These are phyloP conservation scores for Nyctalus aviator DNA, from an alignment of 2,797 vertebrate species.

Conservation along the genomic window DNA sequence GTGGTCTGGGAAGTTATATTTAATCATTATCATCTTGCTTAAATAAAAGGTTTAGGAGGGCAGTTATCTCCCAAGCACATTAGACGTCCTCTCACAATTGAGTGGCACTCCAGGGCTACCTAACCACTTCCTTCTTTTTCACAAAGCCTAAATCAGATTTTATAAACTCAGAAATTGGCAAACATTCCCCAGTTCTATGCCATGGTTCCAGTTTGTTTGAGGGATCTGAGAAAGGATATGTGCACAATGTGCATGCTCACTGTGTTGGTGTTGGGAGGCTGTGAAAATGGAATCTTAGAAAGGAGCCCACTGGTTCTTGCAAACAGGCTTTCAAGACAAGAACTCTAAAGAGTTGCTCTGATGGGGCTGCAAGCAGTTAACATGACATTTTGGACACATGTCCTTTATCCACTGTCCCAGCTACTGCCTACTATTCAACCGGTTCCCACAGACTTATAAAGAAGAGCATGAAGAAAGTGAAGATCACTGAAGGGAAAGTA, in stretches of 20 bases:
- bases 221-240: not conserved
- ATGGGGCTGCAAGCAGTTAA: no score
- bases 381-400: no score
- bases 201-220: not conserved
- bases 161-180: not conserved
- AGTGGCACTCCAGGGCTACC: slow-evolving; percentile 11
- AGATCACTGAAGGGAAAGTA: no score
- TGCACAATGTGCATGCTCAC: not conserved
- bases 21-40: slow-evolving; percentile 60
- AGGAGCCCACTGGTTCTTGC: not conserved
- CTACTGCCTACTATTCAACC: no score
- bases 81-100: slow-evolving; percentile 31
- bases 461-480: no score
- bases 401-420: no score
- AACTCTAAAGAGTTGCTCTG: not conserved
- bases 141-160: slow-evolving; percentile 24
- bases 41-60: slow-evolving; percentile 21
- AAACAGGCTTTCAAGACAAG: not conserved
- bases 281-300: not conserved
- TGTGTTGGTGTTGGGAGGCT: not conserved
- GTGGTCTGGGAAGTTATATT: slow-evolving; percentile 44
- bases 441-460: no score
- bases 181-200: not conserved
- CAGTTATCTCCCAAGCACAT: slow-evolving; percentile 41
- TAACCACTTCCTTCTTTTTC: not conserved